Evolutionary conservation across 2,113 vertebrate genomes (phyloP).

Genomic region (Sceloporus undulatus): DNA sequence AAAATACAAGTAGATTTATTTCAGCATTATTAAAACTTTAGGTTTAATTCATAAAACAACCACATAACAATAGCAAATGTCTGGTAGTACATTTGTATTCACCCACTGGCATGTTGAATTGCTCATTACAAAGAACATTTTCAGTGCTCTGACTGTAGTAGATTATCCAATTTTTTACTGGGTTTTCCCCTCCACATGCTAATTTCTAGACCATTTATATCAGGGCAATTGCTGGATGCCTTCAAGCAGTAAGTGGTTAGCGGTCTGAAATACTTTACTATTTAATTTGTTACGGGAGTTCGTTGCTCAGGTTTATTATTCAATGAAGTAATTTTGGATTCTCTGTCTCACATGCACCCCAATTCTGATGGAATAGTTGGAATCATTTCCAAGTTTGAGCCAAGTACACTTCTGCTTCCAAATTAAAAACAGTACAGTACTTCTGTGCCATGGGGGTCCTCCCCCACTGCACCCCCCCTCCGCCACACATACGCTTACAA

Average conservation of each 20-base stretch:
- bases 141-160: neutral
- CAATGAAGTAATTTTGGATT: conserved; percentile 3
- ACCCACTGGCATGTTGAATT: conserved; percentile 10
- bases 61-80: neutral
- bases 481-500: neutral
- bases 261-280: neutral
- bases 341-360: too few relatives aligned
- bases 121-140: neutral
- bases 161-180: neutral
- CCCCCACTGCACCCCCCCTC: neutral
- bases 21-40: neutral
- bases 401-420: neutral
- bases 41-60: conserved; percentile 23
- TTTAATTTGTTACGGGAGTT: conserved; percentile 13
- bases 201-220: neutral
- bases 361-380: neutral
- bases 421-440: conserved; percentile 1
- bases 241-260: neutral
- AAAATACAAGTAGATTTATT: conserved; percentile 16
- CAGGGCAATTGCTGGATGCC: neutral
- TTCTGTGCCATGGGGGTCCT: neutral
- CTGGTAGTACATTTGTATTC: neutral
- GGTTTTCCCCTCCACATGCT: neutral
- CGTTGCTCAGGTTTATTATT: neutral
- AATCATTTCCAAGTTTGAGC: neutral